Evolutionary conservation across 2,113 vertebrate species (phyloP).

Genomic region (Pomatostomus ruficeps): DNA sequence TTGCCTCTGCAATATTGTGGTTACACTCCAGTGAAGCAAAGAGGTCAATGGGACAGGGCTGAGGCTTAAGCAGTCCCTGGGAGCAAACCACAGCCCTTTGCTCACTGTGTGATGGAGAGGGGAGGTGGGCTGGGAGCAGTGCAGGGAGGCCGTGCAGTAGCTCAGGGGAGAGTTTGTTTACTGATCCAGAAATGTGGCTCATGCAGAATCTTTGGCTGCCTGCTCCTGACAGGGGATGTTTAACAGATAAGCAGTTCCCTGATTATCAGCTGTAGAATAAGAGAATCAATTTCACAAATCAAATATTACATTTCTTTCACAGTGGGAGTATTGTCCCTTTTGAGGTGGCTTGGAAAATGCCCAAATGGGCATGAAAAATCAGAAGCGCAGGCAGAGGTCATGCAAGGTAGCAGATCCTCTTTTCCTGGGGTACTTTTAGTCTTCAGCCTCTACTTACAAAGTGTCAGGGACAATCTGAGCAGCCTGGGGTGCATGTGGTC

Average conservation of each 20-base stretch:
- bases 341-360: neutral
- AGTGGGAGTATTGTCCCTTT: neutral
- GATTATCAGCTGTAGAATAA: neutral
- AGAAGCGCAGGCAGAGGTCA: neutral
- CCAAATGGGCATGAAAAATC: neutral
- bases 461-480: neutral
- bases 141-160: neutral
- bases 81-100: neutral
- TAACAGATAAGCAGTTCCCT: neutral
- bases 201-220: neutral
- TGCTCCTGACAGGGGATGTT: neutral
- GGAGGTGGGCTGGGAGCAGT: neutral
- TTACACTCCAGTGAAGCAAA: neutral
- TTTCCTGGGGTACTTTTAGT: neutral
- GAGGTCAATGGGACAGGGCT: neutral
- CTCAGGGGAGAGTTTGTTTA: neutral
- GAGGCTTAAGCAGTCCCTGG: neutral
- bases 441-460: neutral
- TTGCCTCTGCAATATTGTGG: neutral
- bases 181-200: neutral
- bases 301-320: neutral
- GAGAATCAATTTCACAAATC: neutral
- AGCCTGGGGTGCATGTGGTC: neutral
- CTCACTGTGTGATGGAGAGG: neutral
- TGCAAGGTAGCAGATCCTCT: neutral